Percentiles rank a stretch among this genome's conserved stretches.
Evolutionary conservation across 2,888 invertebrate genomes (phyloP).

Genomic region (Sclerodermus sp.): DNA sequence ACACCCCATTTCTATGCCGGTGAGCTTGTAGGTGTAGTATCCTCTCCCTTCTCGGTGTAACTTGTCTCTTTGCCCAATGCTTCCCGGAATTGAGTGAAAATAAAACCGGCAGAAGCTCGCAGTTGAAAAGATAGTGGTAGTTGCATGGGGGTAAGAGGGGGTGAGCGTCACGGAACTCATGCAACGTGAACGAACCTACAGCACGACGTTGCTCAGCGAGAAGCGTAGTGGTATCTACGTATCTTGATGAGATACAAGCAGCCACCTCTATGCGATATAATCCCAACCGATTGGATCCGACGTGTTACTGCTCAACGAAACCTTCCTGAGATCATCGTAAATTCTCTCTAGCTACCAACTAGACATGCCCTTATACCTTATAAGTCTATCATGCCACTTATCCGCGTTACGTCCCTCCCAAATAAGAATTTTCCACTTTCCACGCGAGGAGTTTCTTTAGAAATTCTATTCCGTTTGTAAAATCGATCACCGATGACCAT

Average conservation of each 20-base stretch:
- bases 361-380: constrained; percentile 38
- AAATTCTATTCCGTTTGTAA: too few relatives aligned
- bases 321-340: constrained; percentile 48
- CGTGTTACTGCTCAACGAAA: constrained; percentile 46
- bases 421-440: neutral
- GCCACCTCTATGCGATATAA: constrained; percentile 49
- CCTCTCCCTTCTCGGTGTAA: constrained; percentile 17
- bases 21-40: neutral
- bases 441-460: neutral
- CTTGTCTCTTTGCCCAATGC: constrained; percentile 25
- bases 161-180: constrained; percentile 52
- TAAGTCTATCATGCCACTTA: constrained; percentile 33
- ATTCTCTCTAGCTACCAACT: constrained; percentile 53
- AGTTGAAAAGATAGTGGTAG: constrained; percentile 18
- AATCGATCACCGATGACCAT: too few relatives aligned
- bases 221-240: constrained; percentile 39
- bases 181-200: constrained; percentile 46
- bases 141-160: constrained; percentile 11
- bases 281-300: constrained; percentile 53
- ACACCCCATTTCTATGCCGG: neutral
- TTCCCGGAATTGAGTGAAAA: constrained; percentile 46
- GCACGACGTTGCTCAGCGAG: constrained; percentile 45
- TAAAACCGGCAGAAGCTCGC: constrained; percentile 35
- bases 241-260: constrained; percentile 48
- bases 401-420: constrained; percentile 23